Evolutionary conservation across 2,113 vertebrate genomes (phyloP).

Genomic region (Antechinus stuartii): DNA sequence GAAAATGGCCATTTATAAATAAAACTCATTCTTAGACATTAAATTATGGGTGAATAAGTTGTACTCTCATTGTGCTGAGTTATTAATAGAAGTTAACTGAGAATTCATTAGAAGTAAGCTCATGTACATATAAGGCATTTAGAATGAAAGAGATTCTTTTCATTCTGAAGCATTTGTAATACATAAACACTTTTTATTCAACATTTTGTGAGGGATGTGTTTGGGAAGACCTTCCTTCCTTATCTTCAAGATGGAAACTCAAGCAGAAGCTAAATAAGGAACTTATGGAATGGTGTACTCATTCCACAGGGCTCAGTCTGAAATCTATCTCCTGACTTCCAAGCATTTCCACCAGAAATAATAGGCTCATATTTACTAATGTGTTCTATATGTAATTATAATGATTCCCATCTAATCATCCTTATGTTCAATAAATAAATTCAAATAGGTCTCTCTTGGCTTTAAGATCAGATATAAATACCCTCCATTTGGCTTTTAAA

Average conservation of each 20-base stretch:
- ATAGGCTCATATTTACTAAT: neutral
- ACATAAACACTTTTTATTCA: neutral
- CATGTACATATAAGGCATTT: neutral
- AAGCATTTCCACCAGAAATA: neutral
- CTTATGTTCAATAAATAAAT: neutral
- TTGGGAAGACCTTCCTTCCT: neutral
- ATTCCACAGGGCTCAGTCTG: neutral
- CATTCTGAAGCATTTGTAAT: neutral
- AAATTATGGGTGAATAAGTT: neutral
- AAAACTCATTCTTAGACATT: neutral
- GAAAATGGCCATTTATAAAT: neutral
- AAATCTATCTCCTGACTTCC: neutral
- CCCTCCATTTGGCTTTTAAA: neutral
- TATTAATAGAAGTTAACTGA: neutral
- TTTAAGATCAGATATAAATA: neutral
- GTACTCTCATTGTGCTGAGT: neutral
- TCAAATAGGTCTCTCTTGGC: neutral
- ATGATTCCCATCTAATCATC: neutral
- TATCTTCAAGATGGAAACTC: neutral
- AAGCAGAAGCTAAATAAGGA: neutral
- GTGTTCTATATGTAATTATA: neutral
- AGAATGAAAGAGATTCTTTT: neutral
- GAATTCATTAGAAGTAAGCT: neutral
- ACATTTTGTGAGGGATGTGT: neutral
- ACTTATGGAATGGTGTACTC: neutral